Evolutionary conservation across 2,113 vertebrate species (phyloP), one percentile per base, ranked within the genome.

Genomic region (Eolophus roseicapilla): DNA sequence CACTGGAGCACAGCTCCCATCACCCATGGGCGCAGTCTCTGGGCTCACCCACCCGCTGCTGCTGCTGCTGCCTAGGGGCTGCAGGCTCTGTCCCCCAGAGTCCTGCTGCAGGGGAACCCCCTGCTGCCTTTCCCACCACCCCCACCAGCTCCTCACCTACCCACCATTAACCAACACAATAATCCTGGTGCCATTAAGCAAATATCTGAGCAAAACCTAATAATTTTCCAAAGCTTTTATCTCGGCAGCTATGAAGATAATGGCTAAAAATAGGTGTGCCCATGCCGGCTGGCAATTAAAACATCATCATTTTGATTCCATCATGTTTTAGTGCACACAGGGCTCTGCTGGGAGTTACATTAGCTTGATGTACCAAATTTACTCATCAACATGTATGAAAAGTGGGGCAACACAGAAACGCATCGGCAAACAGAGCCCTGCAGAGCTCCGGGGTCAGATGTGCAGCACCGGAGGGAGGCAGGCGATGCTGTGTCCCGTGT

Each of bases 261-360:
- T 70, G 68, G 63, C 82, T 90, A 92, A 88, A 96, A 94, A 95
- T 87, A 78, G 14, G 50, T n/a, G 63, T 70, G 70, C 74, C 80
- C 71, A 33, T 49, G 60, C 43, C 0, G 3, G 28, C n/a, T 9
- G 50, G 73, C 92, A 95, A 88, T 92, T 93, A 92, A 92, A 87
- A 46, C 70, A 86, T 44, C 17, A 1, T 50, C 10, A 21, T 59
- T 88, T 73, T 75, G 59, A 75, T 87, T 84, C 80, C 44, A 74
- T 46, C 29, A 5, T n/a, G 31, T 76, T 68, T 82, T 88, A 78
- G 73, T 50, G 31, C 68, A 46, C n/a, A 47, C 50, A 37, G 68
- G 14, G 43, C 43, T 91, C 67, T 86, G 41, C 47, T 63, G 46
- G 39, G 67, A 92, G n/a, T 41, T 59, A 49, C 52, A 90, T 57